Conservation (phyloP, 2,797 vertebrate species). For the Heteromormyrus szaboi region DNA sequence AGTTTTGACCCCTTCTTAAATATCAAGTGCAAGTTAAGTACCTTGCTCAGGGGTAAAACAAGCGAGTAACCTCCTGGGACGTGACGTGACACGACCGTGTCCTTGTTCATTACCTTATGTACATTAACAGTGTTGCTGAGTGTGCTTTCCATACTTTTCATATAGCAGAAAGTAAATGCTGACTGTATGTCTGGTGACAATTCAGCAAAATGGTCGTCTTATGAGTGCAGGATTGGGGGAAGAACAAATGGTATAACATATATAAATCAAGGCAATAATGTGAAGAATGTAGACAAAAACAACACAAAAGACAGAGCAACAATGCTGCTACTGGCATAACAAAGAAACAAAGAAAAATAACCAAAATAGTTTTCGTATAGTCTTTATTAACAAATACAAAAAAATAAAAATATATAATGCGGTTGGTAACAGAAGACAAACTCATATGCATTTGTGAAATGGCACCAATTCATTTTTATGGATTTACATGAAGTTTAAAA, state of each 20-base stretch:
- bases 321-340: not conserved
- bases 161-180: not conserved
- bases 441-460: not conserved
- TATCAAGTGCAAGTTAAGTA: not conserved
- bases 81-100: not conserved
- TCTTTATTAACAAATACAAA: slow-evolving; percentile 11
- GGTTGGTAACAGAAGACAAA: not conserved
- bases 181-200: not conserved
- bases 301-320: not conserved
- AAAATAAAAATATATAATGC: not conserved
- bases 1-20: not conserved
- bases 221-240: not conserved
- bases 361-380: slow-evolving; percentile 8
- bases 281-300: not conserved
- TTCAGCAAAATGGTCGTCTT: not conserved
- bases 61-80: not conserved
- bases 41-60: not conserved
- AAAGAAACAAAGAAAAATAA: slow-evolving; percentile 8
- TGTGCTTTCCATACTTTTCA: not conserved
- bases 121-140: not conserved
- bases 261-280: not conserved
- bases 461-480: not conserved
- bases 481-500: not conserved
- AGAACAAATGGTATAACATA: not conserved
- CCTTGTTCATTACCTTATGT: not conserved